A percentile compares a stretch with the other conserved stretches of the same genome.
These are phyloP conservation scores for Phthorimaea operculella DNA, from an alignment of 1,140 invertebrate species.

Conservation along the genomic window DNA sequence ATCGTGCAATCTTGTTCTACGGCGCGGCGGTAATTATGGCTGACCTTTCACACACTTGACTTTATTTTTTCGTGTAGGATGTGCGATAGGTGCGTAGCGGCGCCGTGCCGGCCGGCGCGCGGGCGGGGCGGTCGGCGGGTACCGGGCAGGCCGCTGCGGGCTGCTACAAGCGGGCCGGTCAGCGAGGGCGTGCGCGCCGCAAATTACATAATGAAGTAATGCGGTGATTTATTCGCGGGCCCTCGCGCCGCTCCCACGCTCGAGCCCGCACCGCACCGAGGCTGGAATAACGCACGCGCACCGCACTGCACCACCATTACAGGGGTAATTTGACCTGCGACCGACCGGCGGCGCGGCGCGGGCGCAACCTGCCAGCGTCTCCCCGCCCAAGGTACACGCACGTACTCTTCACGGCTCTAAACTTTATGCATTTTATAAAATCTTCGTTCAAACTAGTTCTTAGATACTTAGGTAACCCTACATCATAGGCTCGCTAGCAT, in stretches of 20 bases:
- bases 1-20: no score
- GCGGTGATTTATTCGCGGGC: constrained; percentile 10
- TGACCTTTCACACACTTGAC: no score
- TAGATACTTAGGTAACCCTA: no score
- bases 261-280: not conserved
- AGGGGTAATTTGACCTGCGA: no score
- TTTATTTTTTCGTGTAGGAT: no score
- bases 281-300: constrained; percentile 1
- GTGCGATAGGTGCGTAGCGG: no score
- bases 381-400: no score
- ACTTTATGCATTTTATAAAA: no score
- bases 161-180: not conserved
- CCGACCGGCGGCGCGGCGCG: not conserved
- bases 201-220: constrained; percentile 12
- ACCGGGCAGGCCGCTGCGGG: not conserved
- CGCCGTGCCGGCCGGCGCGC: not conserved
- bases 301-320: not conserved
- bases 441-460: no score
- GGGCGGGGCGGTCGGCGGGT: not conserved
- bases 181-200: constrained; percentile 1
- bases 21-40: no score
- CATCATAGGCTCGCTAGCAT: no score
- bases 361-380: not conserved
- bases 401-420: no score
- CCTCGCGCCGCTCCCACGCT: constrained; percentile 10